These are phyloP conservation scores for Dysmachus trigonus DNA, from an alignment of 2,888 invertebrate genomes.

Conservation along the genomic window DNA sequence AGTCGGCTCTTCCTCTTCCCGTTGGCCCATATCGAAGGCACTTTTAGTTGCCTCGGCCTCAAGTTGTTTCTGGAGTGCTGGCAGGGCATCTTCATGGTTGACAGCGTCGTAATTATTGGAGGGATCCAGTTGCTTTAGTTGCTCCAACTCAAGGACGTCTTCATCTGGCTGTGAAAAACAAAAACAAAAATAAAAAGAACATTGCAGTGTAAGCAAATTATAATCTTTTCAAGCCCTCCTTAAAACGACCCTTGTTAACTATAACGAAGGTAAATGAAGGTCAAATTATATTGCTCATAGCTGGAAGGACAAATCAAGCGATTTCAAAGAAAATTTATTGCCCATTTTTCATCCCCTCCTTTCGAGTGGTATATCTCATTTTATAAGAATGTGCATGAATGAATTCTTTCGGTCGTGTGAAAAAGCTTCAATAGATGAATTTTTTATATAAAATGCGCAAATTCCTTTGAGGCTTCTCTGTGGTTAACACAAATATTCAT, in stretches of 20 bases:
- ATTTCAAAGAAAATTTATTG: neutral
- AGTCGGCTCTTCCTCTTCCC: constrained; percentile 48
- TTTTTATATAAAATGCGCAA: neutral
- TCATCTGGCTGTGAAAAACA: constrained; percentile 64
- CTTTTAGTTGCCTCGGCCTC: constrained; percentile 51
- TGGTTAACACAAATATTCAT: neutral
- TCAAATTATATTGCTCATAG: neutral
- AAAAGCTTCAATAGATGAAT: neutral
- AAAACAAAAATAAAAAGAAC: too few species aligned
- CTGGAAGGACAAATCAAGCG: neutral
- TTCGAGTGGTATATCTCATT: neutral
- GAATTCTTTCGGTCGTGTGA: neutral
- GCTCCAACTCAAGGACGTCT: constrained; percentile 67
- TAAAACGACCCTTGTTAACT: neutral
- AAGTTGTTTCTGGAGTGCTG: constrained; percentile 47
- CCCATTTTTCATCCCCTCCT: neutral
- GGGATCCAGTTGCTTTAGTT: constrained; percentile 60
- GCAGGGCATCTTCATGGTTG: constrained; percentile 34
- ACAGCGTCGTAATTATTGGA: constrained; percentile 26
- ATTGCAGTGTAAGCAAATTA: constrained; percentile 18
- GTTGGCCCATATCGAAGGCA: constrained; percentile 45
- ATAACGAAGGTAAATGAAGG: neutral
- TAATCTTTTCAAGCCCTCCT: neutral
- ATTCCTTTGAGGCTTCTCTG: neutral
- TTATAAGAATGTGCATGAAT: neutral